phyloP scores from a whole-genome alignment of 1,140 invertebrate genomes.

The Dendroctonus ponderosae region DNA sequence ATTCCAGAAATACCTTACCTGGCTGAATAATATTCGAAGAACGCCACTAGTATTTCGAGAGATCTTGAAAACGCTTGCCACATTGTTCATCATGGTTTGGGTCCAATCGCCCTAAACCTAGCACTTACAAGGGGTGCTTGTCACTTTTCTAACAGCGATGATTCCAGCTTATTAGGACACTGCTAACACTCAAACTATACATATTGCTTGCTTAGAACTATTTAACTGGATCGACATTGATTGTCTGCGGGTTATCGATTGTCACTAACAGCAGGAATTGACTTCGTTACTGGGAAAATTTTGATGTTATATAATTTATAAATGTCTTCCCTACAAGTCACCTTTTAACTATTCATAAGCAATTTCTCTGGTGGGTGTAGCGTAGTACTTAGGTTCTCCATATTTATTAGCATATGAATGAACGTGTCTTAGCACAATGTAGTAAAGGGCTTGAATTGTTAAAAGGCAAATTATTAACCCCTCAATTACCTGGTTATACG shows the following conservation, averaged over 20 bases:
- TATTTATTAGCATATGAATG: no score
- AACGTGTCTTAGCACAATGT: no score
- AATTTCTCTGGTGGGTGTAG: no score
- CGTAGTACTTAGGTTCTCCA: no score
- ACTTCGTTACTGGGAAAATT: background rate
- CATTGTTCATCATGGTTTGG: conserved; percentile 57
- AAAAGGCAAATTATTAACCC: no score
- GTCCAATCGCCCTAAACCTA: conserved; percentile 1
- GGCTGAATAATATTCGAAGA: conserved; percentile 75
- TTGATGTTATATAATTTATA: background rate
- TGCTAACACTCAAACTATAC: background rate
- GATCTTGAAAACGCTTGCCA: conserved; percentile 74
- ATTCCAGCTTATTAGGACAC: background rate
- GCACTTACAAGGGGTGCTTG: background rate
- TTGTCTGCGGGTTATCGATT: conserved; percentile 2
- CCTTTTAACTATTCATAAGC: no score
- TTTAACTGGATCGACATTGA: background rate
- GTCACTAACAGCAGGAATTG: conserved; percentile 6
- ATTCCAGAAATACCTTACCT: conserved; percentile 56
- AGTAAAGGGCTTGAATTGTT: no score
- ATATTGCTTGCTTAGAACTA: background rate
- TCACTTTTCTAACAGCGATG: conserved; percentile 1
- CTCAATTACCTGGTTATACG: no score
- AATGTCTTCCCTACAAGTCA: background rate
- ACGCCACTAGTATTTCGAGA: conserved; percentile 72